Evolutionary conservation across 2,113 vertebrate species (phyloP).

Genomic region (Cinclus mexicanus): DNA sequence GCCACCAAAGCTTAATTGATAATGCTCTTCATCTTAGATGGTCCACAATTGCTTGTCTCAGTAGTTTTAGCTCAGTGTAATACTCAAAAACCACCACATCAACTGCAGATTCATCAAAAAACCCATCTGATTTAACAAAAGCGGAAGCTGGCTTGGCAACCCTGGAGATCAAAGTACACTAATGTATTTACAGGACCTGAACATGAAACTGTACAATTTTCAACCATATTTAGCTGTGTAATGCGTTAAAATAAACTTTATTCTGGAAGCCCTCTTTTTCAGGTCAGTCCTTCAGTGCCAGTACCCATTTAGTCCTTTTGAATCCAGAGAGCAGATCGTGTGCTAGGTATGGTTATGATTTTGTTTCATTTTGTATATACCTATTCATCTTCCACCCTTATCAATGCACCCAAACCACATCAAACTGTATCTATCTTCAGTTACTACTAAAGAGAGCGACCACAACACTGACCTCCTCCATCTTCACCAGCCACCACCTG

Average conservation of each 20-base stretch:
- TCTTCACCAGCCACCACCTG: neutral
- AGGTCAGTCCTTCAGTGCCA: neutral
- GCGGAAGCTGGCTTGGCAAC: neutral
- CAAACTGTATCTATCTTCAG: neutral
- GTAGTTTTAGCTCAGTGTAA: conserved; percentile 23
- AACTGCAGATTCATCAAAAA: conserved; percentile 42
- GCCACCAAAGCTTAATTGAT: conserved; percentile 45
- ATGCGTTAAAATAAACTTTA: neutral
- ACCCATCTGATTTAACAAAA: neutral
- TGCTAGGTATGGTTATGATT: neutral
- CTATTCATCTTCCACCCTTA: neutral
- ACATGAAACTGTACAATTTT: neutral
- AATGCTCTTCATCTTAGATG: conserved; percentile 5
- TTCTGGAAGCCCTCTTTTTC: neutral
- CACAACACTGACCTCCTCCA: neutral
- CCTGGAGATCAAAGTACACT: neutral
- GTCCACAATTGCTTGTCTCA: conserved; percentile 25
- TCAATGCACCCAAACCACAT: neutral
- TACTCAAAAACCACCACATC: neutral
- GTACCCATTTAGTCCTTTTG: neutral
- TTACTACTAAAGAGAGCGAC: neutral
- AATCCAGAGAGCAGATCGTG: neutral
- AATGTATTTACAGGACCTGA: conserved; percentile 2
- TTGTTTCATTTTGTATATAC: neutral
- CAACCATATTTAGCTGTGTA: neutral